Evolutionary conservation across 2,113 vertebrate species (phyloP), one percentile per base, ranked within the genome.

Genomic region (Campylomormyrus numenius): DNA sequence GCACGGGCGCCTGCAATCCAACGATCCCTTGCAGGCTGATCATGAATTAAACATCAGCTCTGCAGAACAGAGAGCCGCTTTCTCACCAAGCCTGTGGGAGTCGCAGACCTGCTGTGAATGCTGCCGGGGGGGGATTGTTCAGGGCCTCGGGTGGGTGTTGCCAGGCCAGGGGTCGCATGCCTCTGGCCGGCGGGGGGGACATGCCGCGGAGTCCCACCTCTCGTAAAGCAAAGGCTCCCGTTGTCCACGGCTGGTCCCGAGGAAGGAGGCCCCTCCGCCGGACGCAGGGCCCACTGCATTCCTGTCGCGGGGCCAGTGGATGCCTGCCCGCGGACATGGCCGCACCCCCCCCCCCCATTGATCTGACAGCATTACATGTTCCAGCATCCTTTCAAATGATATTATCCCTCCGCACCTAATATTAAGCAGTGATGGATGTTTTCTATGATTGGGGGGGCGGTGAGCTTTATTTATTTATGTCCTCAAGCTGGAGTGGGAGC

Each of bases 271-370:
- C 90, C 93, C 93, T 92, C 93, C 92, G 89, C 93, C 93, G 50
- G 88, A 52, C 11, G 21, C 49, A 17, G 88, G 74, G 83, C 95
- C 95, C 94, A 96, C 95, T 93, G 93, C 94, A 96, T 96, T 94
- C 94, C 90, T 93, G 90, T 88, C 48, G 49, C 31, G 0, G 24
- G 31, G 49, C 49, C 27, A 35, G 88, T 48, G 70, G 88, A 89
- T 89, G 74, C 88, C 74, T 56, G 24, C 8, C 48, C 0, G 88
- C 1, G n/a, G n/a, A n/a, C 49, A 42, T 83, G 70, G 19, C 88
- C 9, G 46, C 48, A 83, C 52, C 27, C 86, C 27, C 27, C 17
- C 27, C 5, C 24, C 11, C 50, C 52, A 42, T 45, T 83, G 77
- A 39, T 19, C 35, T 45, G 19, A 31, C 62, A 31, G 62, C 13